Evolutionary conservation across 2,888 invertebrate species (phyloP), one percentile per base, ranked within the genome.

Genomic region (Melinaea marsaeus): DNA sequence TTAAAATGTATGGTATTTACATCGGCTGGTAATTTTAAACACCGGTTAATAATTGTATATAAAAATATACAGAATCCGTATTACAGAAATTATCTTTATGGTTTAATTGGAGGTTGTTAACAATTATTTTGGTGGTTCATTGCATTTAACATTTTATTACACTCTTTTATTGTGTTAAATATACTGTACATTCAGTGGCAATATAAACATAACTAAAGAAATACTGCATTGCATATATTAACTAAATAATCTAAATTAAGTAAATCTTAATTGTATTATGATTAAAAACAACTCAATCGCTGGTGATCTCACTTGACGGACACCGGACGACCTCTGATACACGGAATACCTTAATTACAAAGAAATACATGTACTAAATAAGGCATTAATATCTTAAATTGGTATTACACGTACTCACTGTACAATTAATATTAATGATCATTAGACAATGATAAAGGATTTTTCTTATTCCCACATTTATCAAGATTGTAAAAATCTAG

Each of bases 301-400:
- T 72, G 69, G 65, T 63, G 86, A 85, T 82, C 83, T 88, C 81
- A 86, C 75, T 57, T 77, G 72, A 75, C 83, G 82, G 83, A 84
- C 79, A 78, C 79, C 70, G 70, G 80, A 71, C 79, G 86, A 85
- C 88, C 86, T 88, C 85, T 84, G 66, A 56, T 59, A 63, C 58
- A 56, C 65, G 63, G 67, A 65, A 65, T 59, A 58, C 35, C 54
- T 32, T 55, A 55, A n/a, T 46, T 59, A 59, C 59, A 55, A 22
- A 22, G 35, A 60, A 35, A 60, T 35, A 60, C 22, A 42, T 57
- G 4, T 11, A 46, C 32, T 51, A 51, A 51, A 51, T 51, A 51
- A 51, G 51, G 32, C 32, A 51, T 9, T 9, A 5, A 9, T 2
- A 9, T 51, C 32, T 51, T 5, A 32, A 51, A 51, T 32, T 4